Conservation (phyloP, 2,113 vertebrate species). For the Zootoca vivipara region DNA sequence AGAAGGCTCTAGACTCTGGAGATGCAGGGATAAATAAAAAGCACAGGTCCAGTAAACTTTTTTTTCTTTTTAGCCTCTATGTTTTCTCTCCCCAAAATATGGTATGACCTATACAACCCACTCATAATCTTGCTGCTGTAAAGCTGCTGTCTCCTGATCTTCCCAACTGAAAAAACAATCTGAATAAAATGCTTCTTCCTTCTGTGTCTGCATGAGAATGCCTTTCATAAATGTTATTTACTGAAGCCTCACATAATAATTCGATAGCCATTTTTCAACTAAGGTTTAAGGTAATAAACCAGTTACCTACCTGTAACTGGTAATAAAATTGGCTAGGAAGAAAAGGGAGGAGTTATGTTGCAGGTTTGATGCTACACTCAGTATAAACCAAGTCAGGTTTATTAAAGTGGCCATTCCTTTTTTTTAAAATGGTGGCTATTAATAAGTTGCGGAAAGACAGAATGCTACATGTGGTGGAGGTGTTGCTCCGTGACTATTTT, state of each 20-base stretch:
- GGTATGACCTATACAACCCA: neutral
- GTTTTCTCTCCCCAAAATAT: conserved; percentile 8
- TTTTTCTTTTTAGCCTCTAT: neutral
- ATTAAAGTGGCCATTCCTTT: neutral
- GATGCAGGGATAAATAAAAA: neutral
- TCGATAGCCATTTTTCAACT: conserved; percentile 1
- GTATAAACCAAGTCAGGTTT: neutral
- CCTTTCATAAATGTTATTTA: conserved; percentile 7
- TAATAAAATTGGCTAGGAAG: conserved; percentile 16
- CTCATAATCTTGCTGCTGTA: conserved; percentile 15
- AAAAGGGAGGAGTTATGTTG: neutral
- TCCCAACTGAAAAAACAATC: conserved; percentile 13
- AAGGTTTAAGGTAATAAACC: conserved; percentile 14
- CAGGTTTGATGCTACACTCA: neutral
- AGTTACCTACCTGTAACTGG: no score
- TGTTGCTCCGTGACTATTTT: conserved; percentile 3
- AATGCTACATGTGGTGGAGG: neutral
- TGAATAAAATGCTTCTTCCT: neutral
- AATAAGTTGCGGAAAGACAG: conserved; percentile 2
- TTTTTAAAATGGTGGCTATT: neutral
- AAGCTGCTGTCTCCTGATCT: conserved; percentile 6
- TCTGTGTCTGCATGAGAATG: neutral
- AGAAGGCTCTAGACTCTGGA: neutral
- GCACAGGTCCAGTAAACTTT: neutral
- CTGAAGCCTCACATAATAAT: conserved; percentile 1